Percentiles rank a stretch among this genome's conserved stretches.
These are phyloP conservation scores for Phalacrocorax carbo DNA, from an alignment of 2,113 vertebrate species.

Conservation along the genomic window DNA sequence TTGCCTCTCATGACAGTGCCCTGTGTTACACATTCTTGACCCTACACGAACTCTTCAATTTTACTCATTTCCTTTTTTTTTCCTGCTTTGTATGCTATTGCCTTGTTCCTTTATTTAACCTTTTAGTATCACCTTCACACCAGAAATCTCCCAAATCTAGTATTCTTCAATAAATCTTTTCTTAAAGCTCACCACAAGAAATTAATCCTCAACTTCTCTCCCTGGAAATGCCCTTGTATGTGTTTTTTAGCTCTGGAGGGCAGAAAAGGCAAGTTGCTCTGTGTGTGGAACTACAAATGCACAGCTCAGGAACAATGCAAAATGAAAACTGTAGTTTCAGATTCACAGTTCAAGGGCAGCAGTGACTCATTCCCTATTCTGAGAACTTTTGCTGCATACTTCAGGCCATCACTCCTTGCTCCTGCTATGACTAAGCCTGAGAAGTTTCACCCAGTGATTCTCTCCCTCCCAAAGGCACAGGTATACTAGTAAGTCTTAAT, in stretches of 20 bases:
- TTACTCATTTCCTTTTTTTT: background rate
- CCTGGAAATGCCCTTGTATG: background rate
- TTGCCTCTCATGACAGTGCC: background rate
- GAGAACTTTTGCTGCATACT: slow-evolving; percentile 40
- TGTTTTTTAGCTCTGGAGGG: background rate
- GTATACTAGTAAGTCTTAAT: background rate
- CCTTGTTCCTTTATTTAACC: background rate
- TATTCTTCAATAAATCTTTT: background rate
- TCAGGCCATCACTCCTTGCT: slow-evolving; percentile 15
- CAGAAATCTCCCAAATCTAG: background rate
- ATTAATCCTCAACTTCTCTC: background rate
- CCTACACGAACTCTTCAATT: background rate
- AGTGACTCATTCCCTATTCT: slow-evolving; percentile 52
- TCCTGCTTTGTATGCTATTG: background rate
- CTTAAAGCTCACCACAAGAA: background rate
- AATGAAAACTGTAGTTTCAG: slow-evolving; percentile 51
- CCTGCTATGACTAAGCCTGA: slow-evolving; percentile 21
- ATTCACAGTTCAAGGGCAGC: slow-evolving; percentile 33
- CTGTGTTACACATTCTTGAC: background rate
- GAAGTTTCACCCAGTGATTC: background rate
- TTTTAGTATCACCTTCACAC: background rate
- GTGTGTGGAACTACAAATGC: background rate
- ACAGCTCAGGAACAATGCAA: slow-evolving; percentile 27
- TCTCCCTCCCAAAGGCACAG: background rate
- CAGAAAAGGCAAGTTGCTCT: slow-evolving; percentile 5